Evolutionary conservation across 2,113 vertebrate genomes (phyloP).

Genomic region (Terrapene triunguis): DNA sequence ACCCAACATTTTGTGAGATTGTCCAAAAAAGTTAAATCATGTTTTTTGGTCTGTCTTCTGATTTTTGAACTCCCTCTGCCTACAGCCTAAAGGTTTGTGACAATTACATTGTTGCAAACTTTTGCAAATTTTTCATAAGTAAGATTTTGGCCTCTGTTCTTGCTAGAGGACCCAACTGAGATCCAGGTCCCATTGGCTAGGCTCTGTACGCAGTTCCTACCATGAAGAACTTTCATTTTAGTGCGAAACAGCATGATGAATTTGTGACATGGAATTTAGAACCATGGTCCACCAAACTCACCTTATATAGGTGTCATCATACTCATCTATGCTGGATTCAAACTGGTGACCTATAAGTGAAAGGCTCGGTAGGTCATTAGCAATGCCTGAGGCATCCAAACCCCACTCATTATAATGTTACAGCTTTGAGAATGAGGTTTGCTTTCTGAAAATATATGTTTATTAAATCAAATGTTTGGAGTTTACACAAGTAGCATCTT

Average conservation of each 20-base stretch:
- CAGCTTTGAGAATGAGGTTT: rapidly evolving
- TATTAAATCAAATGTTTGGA: not conserved
- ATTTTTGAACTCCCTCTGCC: not conserved
- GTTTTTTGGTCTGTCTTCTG: not conserved
- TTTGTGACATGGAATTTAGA: too few relatives aligned
- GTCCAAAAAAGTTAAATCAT: not conserved
- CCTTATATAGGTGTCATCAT: not conserved
- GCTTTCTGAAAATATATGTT: rapidly evolving
- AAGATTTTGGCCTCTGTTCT: not conserved
- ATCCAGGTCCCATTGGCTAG: not conserved
- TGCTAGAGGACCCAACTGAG: not conserved
- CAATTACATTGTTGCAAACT: not conserved
- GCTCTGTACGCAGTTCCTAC: not conserved
- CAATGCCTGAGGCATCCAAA: not conserved
- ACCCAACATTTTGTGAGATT: not conserved
- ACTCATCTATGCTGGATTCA: not conserved
- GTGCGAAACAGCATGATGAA: too few relatives aligned
- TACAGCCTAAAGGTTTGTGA: not conserved
- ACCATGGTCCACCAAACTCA: too few relatives aligned
- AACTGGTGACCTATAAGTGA: not conserved
- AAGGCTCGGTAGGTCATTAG: slow-evolving; percentile 3
- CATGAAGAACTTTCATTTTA: too few relatives aligned
- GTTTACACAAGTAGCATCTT: not conserved
- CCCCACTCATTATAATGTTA: not conserved
- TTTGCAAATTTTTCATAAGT: not conserved